These are phyloP conservation scores for Tinea trinotella DNA, from an alignment of 2,888 invertebrate genomes.

Conservation along the genomic window DNA sequence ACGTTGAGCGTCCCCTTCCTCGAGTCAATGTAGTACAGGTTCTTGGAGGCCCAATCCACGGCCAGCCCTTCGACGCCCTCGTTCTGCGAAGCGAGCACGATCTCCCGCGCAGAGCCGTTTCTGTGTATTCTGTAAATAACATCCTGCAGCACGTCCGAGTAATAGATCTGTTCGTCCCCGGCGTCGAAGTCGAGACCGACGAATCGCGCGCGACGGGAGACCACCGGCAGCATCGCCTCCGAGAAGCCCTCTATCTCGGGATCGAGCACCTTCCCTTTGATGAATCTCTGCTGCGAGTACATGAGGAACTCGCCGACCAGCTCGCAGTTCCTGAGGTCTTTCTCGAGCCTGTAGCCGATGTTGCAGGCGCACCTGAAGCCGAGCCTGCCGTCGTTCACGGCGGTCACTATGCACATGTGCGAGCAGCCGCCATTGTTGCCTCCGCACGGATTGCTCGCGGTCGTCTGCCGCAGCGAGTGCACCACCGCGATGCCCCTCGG, in stretches of 20 bases:
- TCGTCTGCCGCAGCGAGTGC: conserved; percentile 83
- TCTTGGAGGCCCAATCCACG: conserved; percentile 96
- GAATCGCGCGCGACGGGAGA: conserved; percentile 91
- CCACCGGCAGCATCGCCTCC: conserved; percentile 95
- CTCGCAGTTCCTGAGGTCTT: conserved; percentile 84
- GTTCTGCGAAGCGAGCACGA: conserved; percentile 94
- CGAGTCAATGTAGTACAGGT: conserved; percentile 95
- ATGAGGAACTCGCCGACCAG: conserved; percentile 90
- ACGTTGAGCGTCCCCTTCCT: conserved; percentile 95
- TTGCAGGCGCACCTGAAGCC: conserved; percentile 94
- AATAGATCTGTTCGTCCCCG: conserved; percentile 92
- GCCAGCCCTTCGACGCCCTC: conserved; percentile 97
- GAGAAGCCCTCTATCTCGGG: conserved; percentile 92
- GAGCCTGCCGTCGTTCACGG: conserved; percentile 78
- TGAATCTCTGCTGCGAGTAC: conserved; percentile 96
- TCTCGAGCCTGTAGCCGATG: conserved; percentile 85
- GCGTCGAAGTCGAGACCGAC: conserved; percentile 97
- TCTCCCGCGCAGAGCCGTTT: conserved; percentile 86
- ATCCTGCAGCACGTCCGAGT: conserved; percentile 96
- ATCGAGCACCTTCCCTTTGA: conserved; percentile 92
- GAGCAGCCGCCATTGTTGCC: conserved; percentile 91
- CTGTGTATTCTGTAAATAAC: conserved; percentile 90
- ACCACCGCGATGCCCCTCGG: conserved; percentile 89
- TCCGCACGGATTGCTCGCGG: conserved; percentile 87
- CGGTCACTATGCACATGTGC: conserved; percentile 94